Evolutionary conservation across 2,113 vertebrate species (phyloP).

Genomic region (Pangasianodon gigas): DNA sequence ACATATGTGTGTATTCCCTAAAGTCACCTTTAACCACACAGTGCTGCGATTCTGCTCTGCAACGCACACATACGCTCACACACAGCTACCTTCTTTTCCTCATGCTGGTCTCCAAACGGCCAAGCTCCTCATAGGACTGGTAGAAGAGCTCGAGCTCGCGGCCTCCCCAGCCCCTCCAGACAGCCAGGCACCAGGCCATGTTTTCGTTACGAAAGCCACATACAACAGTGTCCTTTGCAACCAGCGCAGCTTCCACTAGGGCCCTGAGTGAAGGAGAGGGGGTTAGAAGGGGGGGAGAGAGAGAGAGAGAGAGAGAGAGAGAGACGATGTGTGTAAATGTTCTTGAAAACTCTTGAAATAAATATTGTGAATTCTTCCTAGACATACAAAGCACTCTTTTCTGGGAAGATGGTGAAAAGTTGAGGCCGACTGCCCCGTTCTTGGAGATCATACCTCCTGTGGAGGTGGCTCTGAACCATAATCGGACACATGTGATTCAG

Average conservation of each 20-base stretch:
- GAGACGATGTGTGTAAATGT: constrained; percentile 5
- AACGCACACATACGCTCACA: neutral
- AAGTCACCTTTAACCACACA: constrained; percentile 28
- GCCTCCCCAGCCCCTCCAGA: constrained; percentile 92
- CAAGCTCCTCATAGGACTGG: constrained; percentile 88
- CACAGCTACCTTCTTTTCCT: constrained; percentile 85
- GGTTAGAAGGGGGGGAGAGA: neutral
- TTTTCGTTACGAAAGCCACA: constrained; percentile 83
- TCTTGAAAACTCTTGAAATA: constrained; percentile 51
- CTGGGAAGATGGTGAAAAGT: constrained; percentile 54
- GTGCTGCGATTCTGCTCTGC: constrained; percentile 48
- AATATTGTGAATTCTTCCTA: constrained; percentile 53
- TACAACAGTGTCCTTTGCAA: constrained; percentile 87
- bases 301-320: constrained; percentile 4
- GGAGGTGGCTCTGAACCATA: constrained; percentile 23
- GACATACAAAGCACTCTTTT: constrained; percentile 56
- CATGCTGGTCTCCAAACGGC: constrained; percentile 81
- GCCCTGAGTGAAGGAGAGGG: constrained; percentile 65
- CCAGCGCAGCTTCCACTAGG: constrained; percentile 80
- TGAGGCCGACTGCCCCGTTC: constrained; percentile 24
- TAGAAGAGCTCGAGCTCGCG: constrained; percentile 90
- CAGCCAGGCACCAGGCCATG: constrained; percentile 85
- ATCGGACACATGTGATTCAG: constrained; percentile 26
- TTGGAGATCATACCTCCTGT: constrained; percentile 10
- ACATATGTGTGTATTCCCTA: neutral